Conservation (phyloP, 2,888 invertebrate species). For the Anarsia innoxiella region DNA sequence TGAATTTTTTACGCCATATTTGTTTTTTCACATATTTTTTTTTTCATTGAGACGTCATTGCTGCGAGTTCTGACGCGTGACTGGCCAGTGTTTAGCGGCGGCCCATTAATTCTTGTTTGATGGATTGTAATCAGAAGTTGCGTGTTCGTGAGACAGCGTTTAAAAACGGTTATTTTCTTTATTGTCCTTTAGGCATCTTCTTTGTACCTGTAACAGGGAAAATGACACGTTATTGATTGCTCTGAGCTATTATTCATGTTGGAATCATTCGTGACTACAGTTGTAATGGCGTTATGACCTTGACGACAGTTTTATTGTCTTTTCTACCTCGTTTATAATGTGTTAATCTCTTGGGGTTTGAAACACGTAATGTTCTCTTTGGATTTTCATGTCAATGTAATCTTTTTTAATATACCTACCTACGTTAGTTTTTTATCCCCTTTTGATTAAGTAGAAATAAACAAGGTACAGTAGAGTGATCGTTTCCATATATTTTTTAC, state of each 20-base stretch:
- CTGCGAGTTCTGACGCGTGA: slow-evolving; percentile 22
- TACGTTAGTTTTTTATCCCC: too few species aligned
- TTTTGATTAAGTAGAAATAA: too few species aligned
- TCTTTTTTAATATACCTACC: too few species aligned
- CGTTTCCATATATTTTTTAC: too few species aligned
- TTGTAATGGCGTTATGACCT: too few species aligned
- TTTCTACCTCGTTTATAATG: too few species aligned
- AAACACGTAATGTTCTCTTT: too few species aligned
- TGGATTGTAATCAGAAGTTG: slow-evolving; percentile 33
- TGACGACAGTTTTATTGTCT: too few species aligned
- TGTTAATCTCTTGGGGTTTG: too few species aligned
- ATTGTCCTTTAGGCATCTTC: slow-evolving; percentile 31
- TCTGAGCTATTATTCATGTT: slow-evolving; percentile 2
- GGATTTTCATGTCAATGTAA: too few species aligned
- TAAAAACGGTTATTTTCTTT: slow-evolving; percentile 36
- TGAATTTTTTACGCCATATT: slow-evolving; percentile 18
- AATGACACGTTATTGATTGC: slow-evolving; percentile 16
- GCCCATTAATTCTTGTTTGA: slow-evolving; percentile 26
- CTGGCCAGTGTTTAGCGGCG: slow-evolving; percentile 20
- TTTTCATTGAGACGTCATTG: slow-evolving; percentile 23
- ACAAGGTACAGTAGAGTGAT: too few species aligned
- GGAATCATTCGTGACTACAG: too few species aligned
- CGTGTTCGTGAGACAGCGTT: slow-evolving; percentile 22
- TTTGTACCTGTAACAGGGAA: slow-evolving; percentile 50
- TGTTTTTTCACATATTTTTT: slow-evolving; percentile 27